These are phyloP conservation scores for Plebejus melissa DNA, from an alignment of 2,888 invertebrate genomes.

Conservation along the genomic window DNA sequence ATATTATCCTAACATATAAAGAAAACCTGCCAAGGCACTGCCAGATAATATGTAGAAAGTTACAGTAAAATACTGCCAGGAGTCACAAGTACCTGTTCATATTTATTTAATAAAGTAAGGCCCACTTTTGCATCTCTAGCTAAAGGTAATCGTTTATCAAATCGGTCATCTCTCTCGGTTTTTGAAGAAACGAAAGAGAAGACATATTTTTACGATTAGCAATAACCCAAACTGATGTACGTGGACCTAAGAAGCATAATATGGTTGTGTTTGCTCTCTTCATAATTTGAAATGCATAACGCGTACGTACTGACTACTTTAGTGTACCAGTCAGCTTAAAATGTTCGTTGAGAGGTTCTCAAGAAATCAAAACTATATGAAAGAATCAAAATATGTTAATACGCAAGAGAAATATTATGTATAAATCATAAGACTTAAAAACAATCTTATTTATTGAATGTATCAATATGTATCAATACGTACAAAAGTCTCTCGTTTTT, in stretches of 20 bases:
- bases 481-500: neutral
- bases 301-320: neutral
- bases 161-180: no score
- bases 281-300: neutral
- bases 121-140: neutral
- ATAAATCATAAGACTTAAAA: neutral
- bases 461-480: neutral
- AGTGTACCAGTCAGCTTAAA: neutral
- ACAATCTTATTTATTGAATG: neutral
- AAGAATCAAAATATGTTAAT: neutral
- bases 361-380: no score
- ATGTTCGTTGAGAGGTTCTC: neutral
- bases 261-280: slow-evolving; percentile 5
- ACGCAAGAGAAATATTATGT: neutral
- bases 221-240: no score
- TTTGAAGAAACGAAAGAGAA: no score
- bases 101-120: neutral
- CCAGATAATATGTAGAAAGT: neutral
- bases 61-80: slow-evolving; percentile 3
- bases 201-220: no score
- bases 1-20: neutral
- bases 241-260: neutral
- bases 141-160: no score
- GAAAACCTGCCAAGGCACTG: neutral
- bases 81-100: slow-evolving; percentile 13